Evolutionary conservation across 2,113 vertebrate species (phyloP).

Genomic region (Protobothrops flavoviridis): DNA sequence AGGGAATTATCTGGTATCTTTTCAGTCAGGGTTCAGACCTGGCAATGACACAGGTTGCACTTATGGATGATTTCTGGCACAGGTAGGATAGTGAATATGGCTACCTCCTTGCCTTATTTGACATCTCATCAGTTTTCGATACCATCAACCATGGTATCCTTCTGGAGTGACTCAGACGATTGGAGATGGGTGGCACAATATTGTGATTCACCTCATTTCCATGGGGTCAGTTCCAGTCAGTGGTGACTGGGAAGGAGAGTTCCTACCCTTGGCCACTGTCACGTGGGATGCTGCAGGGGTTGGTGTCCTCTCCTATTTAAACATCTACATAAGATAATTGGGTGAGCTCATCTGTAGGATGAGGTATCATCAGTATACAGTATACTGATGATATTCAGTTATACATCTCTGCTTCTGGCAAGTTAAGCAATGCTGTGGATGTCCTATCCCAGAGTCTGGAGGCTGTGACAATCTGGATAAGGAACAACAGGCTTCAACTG

Average conservation of each 20-base stretch:
- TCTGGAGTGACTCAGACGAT: background rate
- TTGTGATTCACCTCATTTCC: background rate
- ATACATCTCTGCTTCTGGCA: background rate
- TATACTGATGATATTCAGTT: too few species aligned
- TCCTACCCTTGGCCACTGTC: too few species aligned
- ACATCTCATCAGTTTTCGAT: background rate
- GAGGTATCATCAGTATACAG: too few species aligned
- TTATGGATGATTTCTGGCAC: background rate
- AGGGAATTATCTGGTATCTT: background rate
- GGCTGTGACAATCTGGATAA: background rate
- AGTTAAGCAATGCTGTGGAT: background rate
- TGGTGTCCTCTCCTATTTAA: too few species aligned
- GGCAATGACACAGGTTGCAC: background rate
- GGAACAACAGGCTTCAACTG: background rate
- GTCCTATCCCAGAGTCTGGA: background rate
- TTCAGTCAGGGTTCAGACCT: background rate
- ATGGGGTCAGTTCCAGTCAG: background rate
- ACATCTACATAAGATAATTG: too few species aligned
- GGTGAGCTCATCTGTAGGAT: too few species aligned
- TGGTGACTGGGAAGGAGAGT: too few species aligned
- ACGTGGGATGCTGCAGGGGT: too few species aligned
- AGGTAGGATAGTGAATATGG: background rate
- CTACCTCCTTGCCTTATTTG: background rate
- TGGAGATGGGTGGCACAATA: background rate
- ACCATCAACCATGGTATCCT: background rate